Base-by-base conservation (phyloP, 2,113 vertebrate genomes). In the Casuarius casuarius region DNA sequence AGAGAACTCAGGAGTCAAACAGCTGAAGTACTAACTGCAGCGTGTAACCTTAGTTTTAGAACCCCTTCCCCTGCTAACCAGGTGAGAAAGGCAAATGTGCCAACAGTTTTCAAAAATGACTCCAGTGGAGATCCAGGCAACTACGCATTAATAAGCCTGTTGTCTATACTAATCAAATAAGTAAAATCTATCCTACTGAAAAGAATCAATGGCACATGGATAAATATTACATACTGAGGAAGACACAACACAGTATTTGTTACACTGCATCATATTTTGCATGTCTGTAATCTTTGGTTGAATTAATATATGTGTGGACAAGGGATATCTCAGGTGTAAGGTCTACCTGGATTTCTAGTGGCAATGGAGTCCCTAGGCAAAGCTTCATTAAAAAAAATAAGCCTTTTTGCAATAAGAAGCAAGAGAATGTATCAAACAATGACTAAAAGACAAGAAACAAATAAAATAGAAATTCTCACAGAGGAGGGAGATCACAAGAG, bases 401-500 rank as follows among this genome's bases (percentile, higher is more conserved):
- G 42, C 9, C 16, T 91, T 73, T 70, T 74, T 92, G 52, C 67
- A 85, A 35, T 33, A 79, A 73, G n/a, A 86, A 70, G 33, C 18
- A 66, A 79, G 46, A 85, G 20, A 73, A 52, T 62, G 33, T 29
- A 86, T 95, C 22, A 80, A 94, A 94, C 68, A 10, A 7, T 31
- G 22, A 7, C 54, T 86, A 89, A 70, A 86, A 90, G 83, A 88
- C 26, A 92, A 83, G 88, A 89, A 93, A 52, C 10, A 86, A 90
- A 61, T 80, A 38, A 86, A 88, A 40, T 5, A 88, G 72, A 51
- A 67, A 5, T 84, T 93, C 90, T 93, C 49, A 74, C 8, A 93
- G 88, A 62, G 72, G 58, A 87, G 63, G 67, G 79, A 88, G 86
- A 88, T 77, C 35, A 74, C 86, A 96, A 84, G 79, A 90, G 63